Percentiles rank a stretch among this genome's conserved stretches.
phyloP scores from a whole-genome alignment of 2,113 vertebrate species.

The Daboia siamensis region DNA sequence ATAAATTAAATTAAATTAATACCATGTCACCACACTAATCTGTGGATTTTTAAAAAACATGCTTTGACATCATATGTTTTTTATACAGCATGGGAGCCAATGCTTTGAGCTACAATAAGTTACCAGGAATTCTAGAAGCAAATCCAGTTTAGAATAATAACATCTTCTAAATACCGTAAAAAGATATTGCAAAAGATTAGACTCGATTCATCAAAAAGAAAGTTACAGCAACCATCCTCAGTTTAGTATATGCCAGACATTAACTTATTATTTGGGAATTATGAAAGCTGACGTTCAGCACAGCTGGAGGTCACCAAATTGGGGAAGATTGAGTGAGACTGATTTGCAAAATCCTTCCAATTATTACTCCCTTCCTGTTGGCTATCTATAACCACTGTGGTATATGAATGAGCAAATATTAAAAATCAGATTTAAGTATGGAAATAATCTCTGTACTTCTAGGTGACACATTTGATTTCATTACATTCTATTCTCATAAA shows the following conservation, averaged over 20 bases:
- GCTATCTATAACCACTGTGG: neutral
- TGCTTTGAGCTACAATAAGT: neutral
- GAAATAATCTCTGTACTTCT: constrained; percentile 5
- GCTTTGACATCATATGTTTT: neutral
- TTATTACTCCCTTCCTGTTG: neutral
- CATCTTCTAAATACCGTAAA: neutral
- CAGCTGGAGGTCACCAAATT: neutral
- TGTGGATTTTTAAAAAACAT: neutral
- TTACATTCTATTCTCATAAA: neutral
- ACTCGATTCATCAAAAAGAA: neutral
- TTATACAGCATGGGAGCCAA: neutral
- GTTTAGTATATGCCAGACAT: neutral
- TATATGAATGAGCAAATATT: neutral
- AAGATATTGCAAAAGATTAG: neutral
- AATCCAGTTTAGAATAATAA: neutral
- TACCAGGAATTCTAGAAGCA: neutral
- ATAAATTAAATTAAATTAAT: neutral
- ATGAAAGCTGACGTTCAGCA: neutral
- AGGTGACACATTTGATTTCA: neutral
- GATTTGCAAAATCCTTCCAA: neutral
- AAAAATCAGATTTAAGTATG: neutral
- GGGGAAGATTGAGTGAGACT: neutral
- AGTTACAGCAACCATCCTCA: neutral
- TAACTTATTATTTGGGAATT: neutral
- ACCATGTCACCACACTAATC: neutral